phyloP scores from a whole-genome alignment of 2,797 vertebrate genomes.

The Halcyon smyrnensis region DNA sequence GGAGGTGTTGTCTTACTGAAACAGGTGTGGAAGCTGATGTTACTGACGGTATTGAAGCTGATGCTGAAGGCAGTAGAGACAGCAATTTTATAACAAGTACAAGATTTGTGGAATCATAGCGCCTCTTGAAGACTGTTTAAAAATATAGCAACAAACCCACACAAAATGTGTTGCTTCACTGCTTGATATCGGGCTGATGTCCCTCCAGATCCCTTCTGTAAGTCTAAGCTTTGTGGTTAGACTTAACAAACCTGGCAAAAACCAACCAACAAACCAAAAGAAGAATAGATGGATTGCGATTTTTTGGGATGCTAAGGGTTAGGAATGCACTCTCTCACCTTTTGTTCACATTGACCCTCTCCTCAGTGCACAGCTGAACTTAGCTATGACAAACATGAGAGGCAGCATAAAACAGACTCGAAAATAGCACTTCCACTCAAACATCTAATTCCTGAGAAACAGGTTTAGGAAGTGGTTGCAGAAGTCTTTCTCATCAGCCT shows the following conservation, averaged over 20 bases:
- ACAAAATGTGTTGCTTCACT: background rate
- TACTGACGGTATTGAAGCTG: background rate
- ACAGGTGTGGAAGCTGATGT: background rate
- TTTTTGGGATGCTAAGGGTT: background rate
- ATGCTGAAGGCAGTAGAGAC: background rate
- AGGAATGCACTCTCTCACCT: background rate
- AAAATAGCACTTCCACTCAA: background rate
- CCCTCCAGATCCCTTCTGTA: background rate
- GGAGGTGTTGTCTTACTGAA: background rate
- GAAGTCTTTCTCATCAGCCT: background rate
- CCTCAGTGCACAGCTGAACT: background rate
- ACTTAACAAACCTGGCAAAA: background rate
- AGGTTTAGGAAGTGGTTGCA: background rate
- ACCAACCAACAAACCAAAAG: accelerated
- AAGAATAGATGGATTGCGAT: background rate
- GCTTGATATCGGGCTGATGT: background rate
- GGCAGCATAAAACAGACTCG: background rate
- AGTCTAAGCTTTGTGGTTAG: background rate
- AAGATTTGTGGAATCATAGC: background rate
- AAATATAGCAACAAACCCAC: background rate
- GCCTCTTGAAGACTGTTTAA: background rate
- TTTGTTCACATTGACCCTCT: background rate
- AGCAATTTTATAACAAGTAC: background rate
- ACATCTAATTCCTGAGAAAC: background rate
- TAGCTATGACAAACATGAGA: background rate